Percentiles rank a stretch among this genome's conserved stretches.
Conservation (phyloP, 1,140 invertebrate genomes). For the Lerema accius region DNA sequence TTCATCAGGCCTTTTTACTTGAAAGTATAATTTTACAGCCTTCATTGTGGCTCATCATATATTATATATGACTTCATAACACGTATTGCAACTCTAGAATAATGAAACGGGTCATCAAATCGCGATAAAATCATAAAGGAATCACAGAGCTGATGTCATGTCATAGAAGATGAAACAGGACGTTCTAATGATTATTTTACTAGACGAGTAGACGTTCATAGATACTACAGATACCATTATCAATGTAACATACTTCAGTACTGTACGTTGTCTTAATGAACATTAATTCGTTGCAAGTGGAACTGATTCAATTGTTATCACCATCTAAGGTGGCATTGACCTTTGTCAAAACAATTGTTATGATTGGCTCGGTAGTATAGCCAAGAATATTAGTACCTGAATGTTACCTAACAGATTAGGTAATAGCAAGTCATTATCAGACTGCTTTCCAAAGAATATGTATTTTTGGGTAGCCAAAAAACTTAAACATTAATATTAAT, state of each 20-base stretch:
- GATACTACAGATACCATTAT: constrained; percentile 24
- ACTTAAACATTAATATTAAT: too few relatives aligned
- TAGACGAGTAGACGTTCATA: constrained; percentile 40
- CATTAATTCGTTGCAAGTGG: constrained; percentile 79
- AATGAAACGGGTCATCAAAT: constrained; percentile 43
- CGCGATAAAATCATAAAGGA: constrained; percentile 52
- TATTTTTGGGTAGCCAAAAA: too few relatives aligned
- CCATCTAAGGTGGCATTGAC: constrained; percentile 71
- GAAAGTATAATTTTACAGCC: constrained; percentile 1
- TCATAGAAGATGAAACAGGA: constrained; percentile 52
- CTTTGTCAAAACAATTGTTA: constrained; percentile 63
- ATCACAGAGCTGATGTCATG: constrained; percentile 63
- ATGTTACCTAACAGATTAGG: too few relatives aligned
- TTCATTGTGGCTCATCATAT: background rate
- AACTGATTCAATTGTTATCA: constrained; percentile 80
- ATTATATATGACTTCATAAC: background rate
- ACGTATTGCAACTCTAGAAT: constrained; percentile 2
- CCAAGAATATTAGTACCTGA: constrained; percentile 26
- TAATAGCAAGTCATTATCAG: too few relatives aligned
- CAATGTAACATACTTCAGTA: constrained; percentile 15
- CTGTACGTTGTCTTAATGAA: constrained; percentile 59
- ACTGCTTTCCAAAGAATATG: too few relatives aligned
- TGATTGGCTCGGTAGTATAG: constrained; percentile 35
- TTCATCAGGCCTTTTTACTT: constrained; percentile 17
- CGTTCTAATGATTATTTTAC: constrained; percentile 51